Percentiles rank a stretch among this genome's conserved stretches.
Evolutionary conservation across 2,113 vertebrate genomes (phyloP).

Genomic region (Burhinus bistriatus): DNA sequence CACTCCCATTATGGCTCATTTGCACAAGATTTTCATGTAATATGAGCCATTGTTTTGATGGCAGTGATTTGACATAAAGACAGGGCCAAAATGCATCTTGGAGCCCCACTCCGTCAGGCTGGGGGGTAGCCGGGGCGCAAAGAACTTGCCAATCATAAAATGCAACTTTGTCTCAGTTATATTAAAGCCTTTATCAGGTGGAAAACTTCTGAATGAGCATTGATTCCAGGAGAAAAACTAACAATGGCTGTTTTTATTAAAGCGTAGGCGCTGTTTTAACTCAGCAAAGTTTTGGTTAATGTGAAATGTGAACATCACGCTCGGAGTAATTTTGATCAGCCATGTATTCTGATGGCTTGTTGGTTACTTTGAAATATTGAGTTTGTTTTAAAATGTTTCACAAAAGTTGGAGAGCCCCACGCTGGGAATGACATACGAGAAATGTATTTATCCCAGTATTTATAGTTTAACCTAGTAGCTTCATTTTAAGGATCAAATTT

Average conservation of each 20-base stretch:
- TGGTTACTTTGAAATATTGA: not conserved
- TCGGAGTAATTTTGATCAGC: not conserved
- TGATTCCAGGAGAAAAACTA: slow-evolving; percentile 65
- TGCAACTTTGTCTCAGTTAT: slow-evolving; percentile 68
- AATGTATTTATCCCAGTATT: slow-evolving; percentile 6
- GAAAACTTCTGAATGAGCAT: slow-evolving; percentile 66
- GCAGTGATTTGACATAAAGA: slow-evolving; percentile 79
- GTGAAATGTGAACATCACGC: not conserved
- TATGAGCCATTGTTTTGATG: slow-evolving; percentile 84
- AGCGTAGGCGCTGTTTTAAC: not conserved
- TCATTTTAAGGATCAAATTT: not conserved
- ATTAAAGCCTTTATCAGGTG: slow-evolving; percentile 77
- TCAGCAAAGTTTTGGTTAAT: slow-evolving; percentile 25
- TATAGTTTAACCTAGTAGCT: slow-evolving; percentile 30
- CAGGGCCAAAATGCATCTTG: slow-evolving; percentile 69
- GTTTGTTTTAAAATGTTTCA: slow-evolving; percentile 15
- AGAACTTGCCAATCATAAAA: slow-evolving; percentile 77
- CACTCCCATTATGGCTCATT: slow-evolving; percentile 82
- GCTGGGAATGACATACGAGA: not conserved
- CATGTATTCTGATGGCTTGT: not conserved
- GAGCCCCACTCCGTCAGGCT: slow-evolving; percentile 48
- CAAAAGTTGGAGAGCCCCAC: not conserved
- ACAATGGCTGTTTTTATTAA: slow-evolving; percentile 78
- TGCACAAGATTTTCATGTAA: slow-evolving; percentile 87
- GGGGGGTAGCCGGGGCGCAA: slow-evolving; percentile 59